Percentiles rank a stretch among this genome's conserved stretches.
Conservation (phyloP, 2,113 vertebrate species). For the Octodon degus region DNA sequence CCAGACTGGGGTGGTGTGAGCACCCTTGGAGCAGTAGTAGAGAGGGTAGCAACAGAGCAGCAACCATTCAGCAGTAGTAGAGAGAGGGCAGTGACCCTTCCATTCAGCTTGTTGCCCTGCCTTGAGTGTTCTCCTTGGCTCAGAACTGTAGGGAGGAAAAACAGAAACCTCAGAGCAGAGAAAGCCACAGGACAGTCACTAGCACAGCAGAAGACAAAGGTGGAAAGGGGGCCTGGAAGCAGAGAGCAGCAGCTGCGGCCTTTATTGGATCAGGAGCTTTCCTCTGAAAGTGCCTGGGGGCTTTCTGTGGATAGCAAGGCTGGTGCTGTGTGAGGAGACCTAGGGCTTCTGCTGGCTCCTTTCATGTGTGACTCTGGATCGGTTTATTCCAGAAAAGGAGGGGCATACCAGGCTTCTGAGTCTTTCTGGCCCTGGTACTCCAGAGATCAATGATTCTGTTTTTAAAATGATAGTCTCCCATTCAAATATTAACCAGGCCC, state of each 20-base stretch:
- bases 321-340: neutral
- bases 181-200: neutral
- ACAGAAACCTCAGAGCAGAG: slow-evolving; percentile 67
- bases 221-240: neutral
- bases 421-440: neutral
- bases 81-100: neutral
- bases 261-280: neutral
- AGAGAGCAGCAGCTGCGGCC: neutral
- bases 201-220: neutral
- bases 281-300: neutral
- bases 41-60: neutral
- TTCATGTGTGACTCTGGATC: neutral
- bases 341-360: neutral
- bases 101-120: neutral
- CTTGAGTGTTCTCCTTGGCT: slow-evolving; percentile 46
- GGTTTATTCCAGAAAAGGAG: neutral
- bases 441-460: neutral
- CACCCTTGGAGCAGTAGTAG: neutral
- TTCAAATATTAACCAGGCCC: neutral
- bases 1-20: neutral
- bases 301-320: neutral
- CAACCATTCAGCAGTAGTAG: neutral
- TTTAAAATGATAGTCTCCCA: neutral
- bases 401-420: neutral
- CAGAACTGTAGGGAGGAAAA: slow-evolving; percentile 69